Conservation (phyloP, 2,888 invertebrate species). For the Cremastinae sp. region DNA sequence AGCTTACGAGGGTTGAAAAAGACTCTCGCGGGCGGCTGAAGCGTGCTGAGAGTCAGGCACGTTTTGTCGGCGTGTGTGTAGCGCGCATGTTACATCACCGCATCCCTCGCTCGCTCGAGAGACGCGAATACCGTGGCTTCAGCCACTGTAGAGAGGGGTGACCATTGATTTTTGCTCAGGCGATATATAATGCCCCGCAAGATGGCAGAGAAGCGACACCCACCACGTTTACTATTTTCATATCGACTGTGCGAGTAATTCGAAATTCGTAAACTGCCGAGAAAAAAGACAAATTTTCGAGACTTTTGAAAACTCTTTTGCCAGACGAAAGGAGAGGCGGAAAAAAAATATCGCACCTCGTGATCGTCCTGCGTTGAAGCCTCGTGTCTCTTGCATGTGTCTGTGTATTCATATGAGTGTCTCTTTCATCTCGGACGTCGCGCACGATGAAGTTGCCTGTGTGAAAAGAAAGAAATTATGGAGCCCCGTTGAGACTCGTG, state of each 20-base stretch:
- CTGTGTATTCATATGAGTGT: background rate
- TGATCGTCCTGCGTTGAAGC: background rate
- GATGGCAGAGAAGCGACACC: slow-evolving; percentile 67
- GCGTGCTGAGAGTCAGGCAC: slow-evolving; percentile 32
- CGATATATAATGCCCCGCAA: slow-evolving; percentile 55
- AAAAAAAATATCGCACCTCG: background rate
- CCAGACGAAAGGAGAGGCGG: background rate
- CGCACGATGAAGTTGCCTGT: slow-evolving; percentile 59
- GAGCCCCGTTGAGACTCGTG: slow-evolving; percentile 76
- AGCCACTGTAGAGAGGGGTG: slow-evolving; percentile 50
- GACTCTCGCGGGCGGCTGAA: slow-evolving; percentile 53
- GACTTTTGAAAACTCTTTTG: background rate
- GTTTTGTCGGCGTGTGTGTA: slow-evolving; percentile 65
- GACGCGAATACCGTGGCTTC: slow-evolving; percentile 56
- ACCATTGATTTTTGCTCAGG: slow-evolving; percentile 62
- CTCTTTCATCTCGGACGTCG: slow-evolving; percentile 22
- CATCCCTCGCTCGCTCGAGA: slow-evolving; percentile 71
- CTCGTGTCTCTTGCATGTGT: slow-evolving; percentile 1
- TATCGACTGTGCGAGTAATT: slow-evolving; percentile 63
- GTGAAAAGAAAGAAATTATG: slow-evolving; percentile 69
- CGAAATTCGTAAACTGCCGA: background rate
- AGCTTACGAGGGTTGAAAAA: slow-evolving; percentile 37
- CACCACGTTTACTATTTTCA: slow-evolving; percentile 73
- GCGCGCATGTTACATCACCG: slow-evolving; percentile 72
- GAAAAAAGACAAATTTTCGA: background rate